Conservation (phyloP, 2,797 vertebrate genomes). For the Lycodopsis pacificus region DNA sequence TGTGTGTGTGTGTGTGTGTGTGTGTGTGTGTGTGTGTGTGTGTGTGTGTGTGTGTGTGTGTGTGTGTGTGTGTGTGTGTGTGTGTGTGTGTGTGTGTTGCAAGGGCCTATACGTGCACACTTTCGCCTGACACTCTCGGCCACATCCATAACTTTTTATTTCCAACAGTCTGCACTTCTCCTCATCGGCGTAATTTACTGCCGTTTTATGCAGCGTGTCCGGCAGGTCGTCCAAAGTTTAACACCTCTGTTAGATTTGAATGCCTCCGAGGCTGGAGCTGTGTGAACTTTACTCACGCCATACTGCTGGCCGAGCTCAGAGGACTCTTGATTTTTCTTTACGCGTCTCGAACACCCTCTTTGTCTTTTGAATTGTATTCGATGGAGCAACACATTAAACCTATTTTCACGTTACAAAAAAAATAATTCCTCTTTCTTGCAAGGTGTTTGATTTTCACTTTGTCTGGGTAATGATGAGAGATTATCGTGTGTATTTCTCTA, state of each 20-base stretch:
- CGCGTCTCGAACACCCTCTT: constrained; percentile 6
- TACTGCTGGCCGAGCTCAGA: constrained; percentile 5
- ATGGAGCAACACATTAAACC: constrained; percentile 15
- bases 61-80: constrained; percentile 37
- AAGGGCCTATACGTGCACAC: constrained; percentile 20
- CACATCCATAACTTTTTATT: constrained; percentile 73
- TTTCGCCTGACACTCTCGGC: constrained; percentile 54
- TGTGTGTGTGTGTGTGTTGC: constrained; percentile 27
- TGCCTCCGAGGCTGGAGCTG: constrained; percentile 52
- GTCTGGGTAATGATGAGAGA: constrained; percentile 24
- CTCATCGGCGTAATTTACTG: constrained; percentile 71
- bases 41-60: constrained; percentile 37
- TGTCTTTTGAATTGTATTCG: constrained; percentile 11
- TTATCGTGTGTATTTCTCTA: constrained; percentile 37
- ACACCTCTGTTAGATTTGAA: constrained; percentile 70
- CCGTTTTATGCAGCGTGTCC: constrained; percentile 71
- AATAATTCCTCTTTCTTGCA: neutral
- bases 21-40: constrained; percentile 37
- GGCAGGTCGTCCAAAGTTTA: constrained; percentile 77
- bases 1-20: constrained; percentile 24
- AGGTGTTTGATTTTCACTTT: constrained; percentile 26
- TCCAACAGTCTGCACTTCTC: constrained; percentile 71
- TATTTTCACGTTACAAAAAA: constrained; percentile 16
- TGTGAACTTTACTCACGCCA: constrained; percentile 26
- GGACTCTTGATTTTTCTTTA: constrained; percentile 4